Conservation (phyloP, 2,888 invertebrate genomes). For the Phymatocera aterrima region DNA sequence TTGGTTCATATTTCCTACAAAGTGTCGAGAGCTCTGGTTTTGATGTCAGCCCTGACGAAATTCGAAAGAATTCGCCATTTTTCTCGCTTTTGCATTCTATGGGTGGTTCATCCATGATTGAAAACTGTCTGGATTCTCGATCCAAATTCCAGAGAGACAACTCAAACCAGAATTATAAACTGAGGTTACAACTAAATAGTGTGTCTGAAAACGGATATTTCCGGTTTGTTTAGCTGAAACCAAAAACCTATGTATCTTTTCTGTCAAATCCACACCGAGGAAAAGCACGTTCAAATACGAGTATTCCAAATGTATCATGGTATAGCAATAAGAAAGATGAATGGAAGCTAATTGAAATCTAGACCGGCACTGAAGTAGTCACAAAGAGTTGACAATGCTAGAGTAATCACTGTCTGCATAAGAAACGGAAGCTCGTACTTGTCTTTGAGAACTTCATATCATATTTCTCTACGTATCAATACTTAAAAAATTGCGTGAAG, state of each 20-base stretch:
- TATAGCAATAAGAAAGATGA: not conserved
- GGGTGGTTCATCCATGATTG: not conserved
- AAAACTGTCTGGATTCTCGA: no score
- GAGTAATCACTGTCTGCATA: not conserved
- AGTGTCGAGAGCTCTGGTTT: not conserved
- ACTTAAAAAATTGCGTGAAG: not conserved
- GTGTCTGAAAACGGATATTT: not conserved
- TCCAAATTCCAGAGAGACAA: no score
- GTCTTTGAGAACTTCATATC: no score
- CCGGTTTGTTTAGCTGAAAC: no score
- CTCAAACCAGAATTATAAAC: not conserved
- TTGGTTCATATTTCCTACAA: not conserved
- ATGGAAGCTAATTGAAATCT: not conserved
- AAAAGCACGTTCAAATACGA: not conserved
- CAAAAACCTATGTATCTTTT: not conserved
- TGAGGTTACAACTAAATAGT: no score
- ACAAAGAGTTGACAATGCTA: not conserved
- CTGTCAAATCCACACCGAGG: not conserved
- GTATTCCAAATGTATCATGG: not conserved
- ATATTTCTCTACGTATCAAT: no score
- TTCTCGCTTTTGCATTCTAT: not conserved
- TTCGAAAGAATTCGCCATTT: not conserved
- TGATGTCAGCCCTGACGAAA: not conserved
- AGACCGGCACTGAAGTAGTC: not conserved
- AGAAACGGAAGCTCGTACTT: not conserved